A percentile compares a stretch with the other conserved stretches of the same genome.
Evolutionary conservation across 92 coral and sea anemone genomes (phyloP).

Genomic region (Desmophyllum pertusum): DNA sequence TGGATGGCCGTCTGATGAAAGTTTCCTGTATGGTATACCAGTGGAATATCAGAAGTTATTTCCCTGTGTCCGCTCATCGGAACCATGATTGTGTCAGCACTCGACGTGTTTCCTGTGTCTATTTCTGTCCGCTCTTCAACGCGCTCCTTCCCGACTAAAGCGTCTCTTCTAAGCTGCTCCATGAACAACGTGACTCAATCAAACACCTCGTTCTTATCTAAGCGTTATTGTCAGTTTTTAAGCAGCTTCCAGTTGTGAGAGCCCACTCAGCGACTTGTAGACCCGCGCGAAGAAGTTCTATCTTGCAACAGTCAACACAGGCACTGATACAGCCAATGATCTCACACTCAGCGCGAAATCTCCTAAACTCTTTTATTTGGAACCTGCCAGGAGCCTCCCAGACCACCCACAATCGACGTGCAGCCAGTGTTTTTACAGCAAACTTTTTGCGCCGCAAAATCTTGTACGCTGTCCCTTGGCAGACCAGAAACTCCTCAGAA

Average conservation of each 20-base stretch:
- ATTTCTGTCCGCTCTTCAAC: conserved; percentile 32
- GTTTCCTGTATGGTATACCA: conserved; percentile 43
- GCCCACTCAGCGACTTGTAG: conserved; percentile 11
- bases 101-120: conserved; percentile 37
- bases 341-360: conserved; percentile 22
- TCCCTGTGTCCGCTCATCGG: conserved; percentile 45
- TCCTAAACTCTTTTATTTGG: conserved; percentile 25
- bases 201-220: conserved; percentile 19
- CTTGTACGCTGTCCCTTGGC: conserved; percentile 20
- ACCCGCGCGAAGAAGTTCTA: not conserved
- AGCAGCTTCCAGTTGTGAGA: conserved; percentile 5
- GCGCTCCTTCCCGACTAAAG: conserved; percentile 20
- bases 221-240: conserved; percentile 8
- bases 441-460: conserved; percentile 11
- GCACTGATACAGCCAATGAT: not conserved
- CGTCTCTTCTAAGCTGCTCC: conserved; percentile 28
- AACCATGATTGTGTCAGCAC: conserved; percentile 36
- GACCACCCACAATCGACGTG: conserved; percentile 39
- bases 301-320: conserved; percentile 1
- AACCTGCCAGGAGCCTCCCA: not conserved
- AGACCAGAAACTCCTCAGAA: conserved; percentile 36
- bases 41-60: conserved; percentile 37
- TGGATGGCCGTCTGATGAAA: conserved; percentile 37
- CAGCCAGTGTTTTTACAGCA: conserved; percentile 20
- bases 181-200: conserved; percentile 2